Percentiles rank a stretch among this genome's conserved stretches.
These are phyloP conservation scores for Anguilla obscura DNA, from an alignment of 2,797 vertebrate genomes.

Conservation along the genomic window DNA sequence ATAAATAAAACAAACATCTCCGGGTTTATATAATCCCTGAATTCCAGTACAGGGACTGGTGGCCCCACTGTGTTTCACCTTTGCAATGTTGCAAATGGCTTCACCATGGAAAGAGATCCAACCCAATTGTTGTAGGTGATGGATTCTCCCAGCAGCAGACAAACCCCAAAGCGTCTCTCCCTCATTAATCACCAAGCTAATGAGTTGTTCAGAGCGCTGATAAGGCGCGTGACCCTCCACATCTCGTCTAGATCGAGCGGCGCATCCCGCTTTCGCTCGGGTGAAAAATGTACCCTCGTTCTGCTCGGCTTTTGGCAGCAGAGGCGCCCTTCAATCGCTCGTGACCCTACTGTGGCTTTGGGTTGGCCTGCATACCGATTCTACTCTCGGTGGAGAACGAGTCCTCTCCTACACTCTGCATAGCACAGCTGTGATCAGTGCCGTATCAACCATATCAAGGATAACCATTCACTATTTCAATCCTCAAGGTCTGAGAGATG, in stretches of 20 bases:
- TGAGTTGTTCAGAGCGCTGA: neutral
- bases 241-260: neutral
- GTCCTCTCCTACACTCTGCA: neutral
- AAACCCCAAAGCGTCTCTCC: neutral
- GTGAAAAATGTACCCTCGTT: neutral
- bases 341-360: neutral
- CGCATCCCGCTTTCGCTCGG: neutral
- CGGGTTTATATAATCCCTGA: neutral
- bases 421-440: neutral
- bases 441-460: neutral
- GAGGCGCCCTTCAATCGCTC: neutral
- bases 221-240: neutral
- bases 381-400: too few relatives aligned
- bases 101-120: neutral
- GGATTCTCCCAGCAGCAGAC: neutral
- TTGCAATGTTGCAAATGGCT: neutral
- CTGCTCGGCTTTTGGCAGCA: neutral
- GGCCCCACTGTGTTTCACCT: neutral
- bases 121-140: neutral
- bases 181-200: slow-evolving; percentile 24
- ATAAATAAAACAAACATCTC: neutral
- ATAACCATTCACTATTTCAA: neutral
- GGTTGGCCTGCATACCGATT: too few relatives aligned
- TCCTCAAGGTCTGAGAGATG: neutral
- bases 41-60: neutral